These are phyloP conservation scores for Isotomurus palustris DNA, from an alignment of 2,888 invertebrate genomes.

Conservation along the genomic window DNA sequence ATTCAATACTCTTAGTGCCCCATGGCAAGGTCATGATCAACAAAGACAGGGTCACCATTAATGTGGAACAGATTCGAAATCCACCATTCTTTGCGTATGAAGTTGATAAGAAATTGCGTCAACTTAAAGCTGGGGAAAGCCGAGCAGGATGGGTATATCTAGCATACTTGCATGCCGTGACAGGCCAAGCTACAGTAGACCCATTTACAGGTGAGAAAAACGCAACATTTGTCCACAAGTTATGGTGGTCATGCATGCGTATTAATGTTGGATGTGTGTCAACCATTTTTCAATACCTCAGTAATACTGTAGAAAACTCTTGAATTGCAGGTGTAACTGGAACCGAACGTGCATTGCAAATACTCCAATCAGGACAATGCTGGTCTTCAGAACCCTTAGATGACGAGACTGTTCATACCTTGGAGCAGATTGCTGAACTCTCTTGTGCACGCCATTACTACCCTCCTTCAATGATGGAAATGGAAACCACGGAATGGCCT, in stretches of 20 bases:
- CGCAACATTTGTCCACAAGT: too few relatives aligned
- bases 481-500: slow-evolving; percentile 13
- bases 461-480: slow-evolving; percentile 4
- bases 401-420: slow-evolving; percentile 10
- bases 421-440: slow-evolving; percentile 13
- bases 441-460: slow-evolving; percentile 11
- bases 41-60: neutral
- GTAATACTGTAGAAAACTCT: too few relatives aligned
- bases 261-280: too few relatives aligned
- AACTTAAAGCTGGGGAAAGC: slow-evolving; percentile 21
- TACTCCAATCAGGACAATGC: slow-evolving; percentile 17
- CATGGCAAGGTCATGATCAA: slow-evolving; percentile 6
- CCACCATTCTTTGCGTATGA: slow-evolving; percentile 19
- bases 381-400: slow-evolving; percentile 20
- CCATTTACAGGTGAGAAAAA: slow-evolving; percentile 26
- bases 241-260: too few relatives aligned
- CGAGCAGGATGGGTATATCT: slow-evolving; percentile 22
- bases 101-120: slow-evolving; percentile 11
- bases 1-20: slow-evolving; percentile 19
- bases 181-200: slow-evolving; percentile 9
- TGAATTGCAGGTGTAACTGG: slow-evolving; percentile 24
- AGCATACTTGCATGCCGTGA: slow-evolving; percentile 18
- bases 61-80: neutral
- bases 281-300: too few relatives aligned
- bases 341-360: slow-evolving; percentile 21